Evolutionary conservation across 2,113 vertebrate genomes (phyloP), one percentile per base, ranked within the genome.

Genomic region (Oreochromis spilurus): DNA sequence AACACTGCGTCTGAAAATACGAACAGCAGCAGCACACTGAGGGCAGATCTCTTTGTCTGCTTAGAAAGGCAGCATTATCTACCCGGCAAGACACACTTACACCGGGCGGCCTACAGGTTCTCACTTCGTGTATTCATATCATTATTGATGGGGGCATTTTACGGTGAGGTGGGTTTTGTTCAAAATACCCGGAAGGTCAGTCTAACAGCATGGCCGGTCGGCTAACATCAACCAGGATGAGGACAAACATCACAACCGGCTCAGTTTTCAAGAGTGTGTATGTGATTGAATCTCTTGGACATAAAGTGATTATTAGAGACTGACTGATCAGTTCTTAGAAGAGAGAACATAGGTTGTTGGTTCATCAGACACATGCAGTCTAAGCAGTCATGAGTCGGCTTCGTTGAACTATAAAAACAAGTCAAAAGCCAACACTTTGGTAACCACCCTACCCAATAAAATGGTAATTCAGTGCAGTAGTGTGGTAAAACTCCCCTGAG

Each of bases 11-110:
- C 85, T 85, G 79, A 70, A 67, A 86, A 87, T 60, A 84, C 13
- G n/a, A 84, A 55, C 84, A 72, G 11, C 78, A 58, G 75, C 87
- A 84, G 81, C 79, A 62, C 60, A 45, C 58, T 2, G 11, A 86
- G 77, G 82, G 43, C 58, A 77, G 77, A 31, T 77, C 86, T 82
- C 86, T 90, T 87, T 86, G 87, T 91, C 85, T 83, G 79, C 50
- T 83, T 54, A 65, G 81, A 86, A 77, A 83, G 62, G 54, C 19
- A 81, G 52, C 82, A 84, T 85, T 50, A 84, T 84, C 84, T 53
- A 85, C 89, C 82, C 70, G 57, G 38, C 14, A 24, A 31, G 78
- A 55, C 48, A 26, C 14, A 43, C 50, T 80, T 40, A 82, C 38
- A 50, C 48, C 0, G 54, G 9, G 43, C 12, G 1, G 54, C 45